Conservation (phyloP, 2,113 vertebrate genomes). For the Rhadina sibilatrix region DNA sequence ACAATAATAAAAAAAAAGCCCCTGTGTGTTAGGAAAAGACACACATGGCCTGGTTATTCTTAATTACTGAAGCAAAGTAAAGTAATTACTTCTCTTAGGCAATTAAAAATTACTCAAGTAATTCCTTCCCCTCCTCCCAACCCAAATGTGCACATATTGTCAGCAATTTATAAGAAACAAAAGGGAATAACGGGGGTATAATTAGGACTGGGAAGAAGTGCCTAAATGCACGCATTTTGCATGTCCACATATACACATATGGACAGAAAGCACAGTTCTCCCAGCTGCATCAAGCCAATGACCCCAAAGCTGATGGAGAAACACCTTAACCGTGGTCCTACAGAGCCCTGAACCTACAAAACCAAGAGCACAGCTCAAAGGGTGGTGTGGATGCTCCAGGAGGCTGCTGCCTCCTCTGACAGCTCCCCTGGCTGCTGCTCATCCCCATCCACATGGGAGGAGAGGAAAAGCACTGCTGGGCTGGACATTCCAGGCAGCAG, state of each 20-base stretch:
- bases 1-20: not conserved
- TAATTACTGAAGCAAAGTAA: slow-evolving; percentile 59
- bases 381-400: not conserved
- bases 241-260: not conserved
- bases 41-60: slow-evolving; percentile 48
- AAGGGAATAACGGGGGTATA: not conserved
- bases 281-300: not conserved
- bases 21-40: not conserved
- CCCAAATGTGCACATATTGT: slow-evolving; percentile 24
- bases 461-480: not conserved
- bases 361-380: not conserved
- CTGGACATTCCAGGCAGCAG: not conserved
- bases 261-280: not conserved
- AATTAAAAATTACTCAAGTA: slow-evolving; percentile 54
- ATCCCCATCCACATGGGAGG: not conserved
- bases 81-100: slow-evolving; percentile 63
- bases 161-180: slow-evolving; percentile 33
- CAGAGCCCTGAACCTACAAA: not conserved
- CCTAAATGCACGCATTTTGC: not conserved
- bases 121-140: slow-evolving; percentile 15
- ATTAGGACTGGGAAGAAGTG: not conserved
- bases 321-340: fast-evolving
- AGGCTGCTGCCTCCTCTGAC: not conserved
- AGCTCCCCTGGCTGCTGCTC: not conserved
- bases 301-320: not conserved